Evolutionary conservation across 2,797 vertebrate genomes (phyloP), one percentile per base, ranked within the genome.

Genomic region (Australoheros facetus): DNA sequence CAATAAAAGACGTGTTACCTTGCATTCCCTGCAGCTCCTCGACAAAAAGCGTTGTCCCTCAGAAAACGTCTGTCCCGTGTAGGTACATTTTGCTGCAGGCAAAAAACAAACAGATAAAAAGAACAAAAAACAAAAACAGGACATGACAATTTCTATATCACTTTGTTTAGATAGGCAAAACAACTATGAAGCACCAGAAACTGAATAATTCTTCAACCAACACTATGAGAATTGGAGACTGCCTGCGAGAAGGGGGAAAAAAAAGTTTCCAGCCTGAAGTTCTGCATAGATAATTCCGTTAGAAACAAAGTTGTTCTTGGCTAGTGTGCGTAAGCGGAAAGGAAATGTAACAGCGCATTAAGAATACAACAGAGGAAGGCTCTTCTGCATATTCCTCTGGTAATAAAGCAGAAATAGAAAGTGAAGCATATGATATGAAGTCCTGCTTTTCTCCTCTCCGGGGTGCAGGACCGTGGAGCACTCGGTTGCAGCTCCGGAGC

Each of bases 11-110:
- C 17, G 48, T 21, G 92, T 96, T 96, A 99, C 98, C 95, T 95
- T 96, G 92, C 98, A 99, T 95, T 98, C 97, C 89, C 94, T 96
- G 94, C 98, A 99, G 94, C 92, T 96, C 91, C 94, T 95, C 72
- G 96, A 96, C 89, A 98, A 93, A 62, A 97, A 89, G 32, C 93
- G 93, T 72, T 98, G 97, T 80, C 98, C 97, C 92, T 99, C 97
- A 51, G 97, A 95, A 55, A 98, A 96, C 5, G 95, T 95, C 90
- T 95, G 96, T 48, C 96, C 97, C 95, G 96, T 95, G 88, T 96
- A 98, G 89, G 94, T 96, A 64, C 98, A 99, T 89, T 97, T 98
- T 2, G 97, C 98, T 99, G 94, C 42, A 88, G 93, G 85, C 10
- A 83, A 51, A 57, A 72, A 55, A 71, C 37, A 37, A 37, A 37